Evolutionary conservation across 2,888 invertebrate genomes (phyloP), one percentile per base, ranked within the genome.

Genomic region (Polymixis flavicincta): DNA sequence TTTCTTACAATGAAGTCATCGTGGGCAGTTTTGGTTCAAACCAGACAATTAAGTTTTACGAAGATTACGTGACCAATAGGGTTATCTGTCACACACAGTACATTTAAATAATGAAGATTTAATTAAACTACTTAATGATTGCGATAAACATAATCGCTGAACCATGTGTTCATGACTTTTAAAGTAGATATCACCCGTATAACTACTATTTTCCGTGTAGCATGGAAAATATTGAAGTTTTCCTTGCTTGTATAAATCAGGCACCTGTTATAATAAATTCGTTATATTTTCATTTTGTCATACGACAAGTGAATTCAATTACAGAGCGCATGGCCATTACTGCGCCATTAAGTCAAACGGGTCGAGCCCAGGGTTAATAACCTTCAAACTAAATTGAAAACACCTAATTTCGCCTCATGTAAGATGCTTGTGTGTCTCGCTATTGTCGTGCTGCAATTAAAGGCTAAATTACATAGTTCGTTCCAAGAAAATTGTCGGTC

Each of bases 381-480:
- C 87, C 87, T 84, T 79, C 67, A 54, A 64, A 71, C 57, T 67
- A 82, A 82, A 82, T 79, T 73, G 77, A 76, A 82, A 78, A 84
- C 87, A 85, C 59, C 71, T 82, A 71, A 76, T 73, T 72, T 73
- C 57, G 60, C 45, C 52, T 72, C 60, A 60, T 59, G 64, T 50
- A 67, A 73, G 71, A 82, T 61, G 64, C 60, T 80, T 67, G 66
- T 85, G 68, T 71, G 69, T 60, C 64, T 73, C 25, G 54, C 80
- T 65, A 52, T 79, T 69, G 84, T 80, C 69, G 54, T 57, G 75
- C 45, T 63, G 66, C 79, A 84, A 82, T 84, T 76, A 82, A 61
- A 71, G 73, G 67, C 69, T 71, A 81, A 86, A 86, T 67, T 76
- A 74, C 66, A 42, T 66, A 61, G 84, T 80, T 71, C 70, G 80